Base-by-base conservation (phyloP, 2,113 vertebrate genomes). In the Vidua macroura region DNA sequence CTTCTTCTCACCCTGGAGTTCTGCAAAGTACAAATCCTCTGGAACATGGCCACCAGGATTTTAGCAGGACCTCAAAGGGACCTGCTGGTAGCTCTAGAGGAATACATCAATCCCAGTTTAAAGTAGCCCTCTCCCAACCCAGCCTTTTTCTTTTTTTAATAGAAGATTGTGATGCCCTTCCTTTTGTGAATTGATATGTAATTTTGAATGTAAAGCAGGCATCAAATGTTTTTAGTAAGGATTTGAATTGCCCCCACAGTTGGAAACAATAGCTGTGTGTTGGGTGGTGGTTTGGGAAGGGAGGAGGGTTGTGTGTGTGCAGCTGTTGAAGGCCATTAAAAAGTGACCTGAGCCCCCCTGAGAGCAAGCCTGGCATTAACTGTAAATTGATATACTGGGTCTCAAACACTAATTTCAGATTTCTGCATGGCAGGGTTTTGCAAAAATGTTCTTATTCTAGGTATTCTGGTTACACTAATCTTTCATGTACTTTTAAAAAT, bases 311-410 rank as follows among this genome's bases (percentile, higher is more conserved):
- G 6, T 66, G 27, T 81, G 25, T 72, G n/a, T 73, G 92, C 91
- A 92, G 92, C 93, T 95, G 95, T 91, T 89, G 25, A 64, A 53
- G 35, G 39, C 64, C 83, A 70, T 90, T 90, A 92, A 83, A 88
- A 95, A 48, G 80, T 59, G 76, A 94, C 76, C 55, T 67, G 80
- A 93, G 67, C 46, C 53, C 51, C 52, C 0, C 44, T 39, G 64
- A 63, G 63, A 76, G 30, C 52, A 62, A 83, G 68, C 48, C 69
- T 76, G n/a, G 76, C 69, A 82, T 95, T 90, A 93, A 56, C 60
- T 88, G 92, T 93, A 87, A 93, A 69, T 58, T 91, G 80, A 96
- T 94, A 88, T 9, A 11, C 3, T 13, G 35, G 49, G 44, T 79
- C 69, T 44, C 68, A 90, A 86, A 75, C 46, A 46, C 48, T 52